phyloP scores from a whole-genome alignment of 1,140 invertebrate species.

The Rhopalosiphum maidis region DNA sequence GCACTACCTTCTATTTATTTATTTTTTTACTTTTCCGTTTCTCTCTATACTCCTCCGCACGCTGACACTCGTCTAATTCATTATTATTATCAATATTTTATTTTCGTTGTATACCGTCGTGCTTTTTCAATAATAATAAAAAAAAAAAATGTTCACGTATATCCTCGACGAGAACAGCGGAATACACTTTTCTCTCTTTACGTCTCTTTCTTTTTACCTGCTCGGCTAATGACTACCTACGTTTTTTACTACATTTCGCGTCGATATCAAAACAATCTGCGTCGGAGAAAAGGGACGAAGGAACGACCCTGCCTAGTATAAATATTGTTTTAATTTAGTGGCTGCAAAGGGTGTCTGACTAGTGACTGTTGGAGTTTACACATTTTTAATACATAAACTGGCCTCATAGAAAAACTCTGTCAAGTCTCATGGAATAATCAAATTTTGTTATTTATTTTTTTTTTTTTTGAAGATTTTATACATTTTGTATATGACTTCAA shows the following conservation, averaged over 20 bases:
- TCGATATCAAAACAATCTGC: neutral
- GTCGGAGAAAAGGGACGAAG: neutral
- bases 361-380: too few relatives aligned
- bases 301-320: neutral
- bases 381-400: neutral
- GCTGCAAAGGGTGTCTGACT: neutral
- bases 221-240: neutral
- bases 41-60: neutral
- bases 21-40: slow-evolving; percentile 8
- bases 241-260: neutral
- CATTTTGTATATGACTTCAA: neutral
- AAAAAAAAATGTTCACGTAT: neutral
- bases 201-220: neutral
- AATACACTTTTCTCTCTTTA: neutral
- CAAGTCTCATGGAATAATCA: neutral
- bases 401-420: neutral
- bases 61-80: too few relatives aligned
- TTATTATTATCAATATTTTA: slow-evolving; percentile 12
- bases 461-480: neutral
- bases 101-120: neutral
- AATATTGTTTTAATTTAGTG: neutral
- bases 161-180: neutral
- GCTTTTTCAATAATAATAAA: neutral
- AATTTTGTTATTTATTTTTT: neutral
- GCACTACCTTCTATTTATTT: slow-evolving; percentile 22